A percentile compares a stretch with the other conserved stretches of the same genome.
phyloP scores from a whole-genome alignment of 2,888 invertebrate genomes.

The Orthosia cruda region DNA sequence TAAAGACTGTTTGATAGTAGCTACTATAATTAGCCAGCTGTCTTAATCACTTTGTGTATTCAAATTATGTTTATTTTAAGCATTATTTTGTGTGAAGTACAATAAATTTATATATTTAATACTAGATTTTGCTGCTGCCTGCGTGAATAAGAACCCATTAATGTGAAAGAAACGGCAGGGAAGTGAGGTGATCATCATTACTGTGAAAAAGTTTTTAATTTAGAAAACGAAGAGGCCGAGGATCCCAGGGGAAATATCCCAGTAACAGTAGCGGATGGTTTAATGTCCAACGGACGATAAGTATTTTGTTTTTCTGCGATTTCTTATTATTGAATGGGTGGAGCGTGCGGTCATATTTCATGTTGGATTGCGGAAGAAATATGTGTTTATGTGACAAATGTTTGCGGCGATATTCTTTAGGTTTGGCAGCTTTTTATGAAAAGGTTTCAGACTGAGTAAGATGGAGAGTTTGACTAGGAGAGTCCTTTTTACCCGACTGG shows the following conservation, averaged over 20 bases:
- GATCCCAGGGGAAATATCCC: constrained; percentile 63
- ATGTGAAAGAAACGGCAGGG: constrained; percentile 46
- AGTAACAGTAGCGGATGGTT: constrained; percentile 57
- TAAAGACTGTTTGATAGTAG: too few species aligned
- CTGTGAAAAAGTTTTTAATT: constrained; percentile 67
- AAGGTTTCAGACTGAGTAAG: not conserved
- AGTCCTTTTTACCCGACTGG: not conserved
- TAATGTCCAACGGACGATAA: constrained; percentile 52
- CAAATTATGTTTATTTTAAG: too few species aligned
- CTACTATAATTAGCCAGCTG: too few species aligned
- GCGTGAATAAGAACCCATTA: constrained; percentile 54
- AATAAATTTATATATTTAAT: too few species aligned
- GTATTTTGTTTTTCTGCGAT: constrained; percentile 51
- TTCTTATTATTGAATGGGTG: constrained; percentile 44
- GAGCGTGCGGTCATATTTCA: constrained; percentile 47
- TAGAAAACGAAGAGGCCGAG: constrained; percentile 55
- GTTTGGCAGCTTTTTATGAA: constrained; percentile 10
- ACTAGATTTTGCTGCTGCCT: too few species aligned
- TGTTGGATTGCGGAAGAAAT: constrained; percentile 46
- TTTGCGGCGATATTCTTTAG: constrained; percentile 5
- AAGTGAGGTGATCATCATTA: constrained; percentile 60
- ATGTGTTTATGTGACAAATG: constrained; percentile 49
- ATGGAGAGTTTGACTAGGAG: not conserved
- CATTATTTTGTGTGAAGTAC: too few species aligned
- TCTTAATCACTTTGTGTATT: too few species aligned